phyloP scores from a whole-genome alignment of 2,113 vertebrate species.

The Brevimyrus niger region DNA sequence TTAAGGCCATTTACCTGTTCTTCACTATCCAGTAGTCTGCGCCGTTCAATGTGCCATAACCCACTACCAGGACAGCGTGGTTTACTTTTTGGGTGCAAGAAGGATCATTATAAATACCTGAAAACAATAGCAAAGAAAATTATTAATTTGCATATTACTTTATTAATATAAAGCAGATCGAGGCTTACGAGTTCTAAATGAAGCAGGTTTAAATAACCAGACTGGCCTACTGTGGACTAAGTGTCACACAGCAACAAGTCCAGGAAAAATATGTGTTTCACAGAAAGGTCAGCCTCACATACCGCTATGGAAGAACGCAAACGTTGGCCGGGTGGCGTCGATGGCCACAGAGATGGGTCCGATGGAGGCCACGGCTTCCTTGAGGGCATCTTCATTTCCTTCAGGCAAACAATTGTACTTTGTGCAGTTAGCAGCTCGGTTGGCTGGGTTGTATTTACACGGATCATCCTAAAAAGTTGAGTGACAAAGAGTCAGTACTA shows the following conservation, averaged over 20 bases:
- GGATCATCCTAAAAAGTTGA: conserved; percentile 48
- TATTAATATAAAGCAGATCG: background rate
- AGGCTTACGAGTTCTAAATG: background rate
- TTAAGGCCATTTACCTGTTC: conserved; percentile 71
- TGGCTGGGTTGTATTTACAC: conserved; percentile 61
- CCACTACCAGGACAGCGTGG: conserved; percentile 72
- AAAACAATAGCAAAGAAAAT: background rate
- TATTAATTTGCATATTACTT: background rate
- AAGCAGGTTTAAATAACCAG: background rate
- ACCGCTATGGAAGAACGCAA: conserved; percentile 76
- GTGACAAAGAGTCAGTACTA: background rate
- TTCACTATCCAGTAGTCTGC: conserved; percentile 89
- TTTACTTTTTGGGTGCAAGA: conserved; percentile 63
- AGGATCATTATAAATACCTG: conserved; percentile 78
- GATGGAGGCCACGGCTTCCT: conserved; percentile 60
- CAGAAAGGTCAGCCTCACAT: conserved; percentile 11
- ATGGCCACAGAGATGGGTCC: conserved; percentile 82
- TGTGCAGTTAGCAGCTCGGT: conserved; percentile 73
- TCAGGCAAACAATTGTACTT: conserved; percentile 47
- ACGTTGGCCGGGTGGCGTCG: conserved; percentile 62
- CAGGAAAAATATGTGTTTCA: background rate
- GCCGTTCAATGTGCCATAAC: conserved; percentile 70
- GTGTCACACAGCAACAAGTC: background rate
- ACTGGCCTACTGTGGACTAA: background rate
- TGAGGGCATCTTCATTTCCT: conserved; percentile 58